Conservation (phyloP, 1,140 invertebrate genomes). For the Zaprionus davidi region DNA sequence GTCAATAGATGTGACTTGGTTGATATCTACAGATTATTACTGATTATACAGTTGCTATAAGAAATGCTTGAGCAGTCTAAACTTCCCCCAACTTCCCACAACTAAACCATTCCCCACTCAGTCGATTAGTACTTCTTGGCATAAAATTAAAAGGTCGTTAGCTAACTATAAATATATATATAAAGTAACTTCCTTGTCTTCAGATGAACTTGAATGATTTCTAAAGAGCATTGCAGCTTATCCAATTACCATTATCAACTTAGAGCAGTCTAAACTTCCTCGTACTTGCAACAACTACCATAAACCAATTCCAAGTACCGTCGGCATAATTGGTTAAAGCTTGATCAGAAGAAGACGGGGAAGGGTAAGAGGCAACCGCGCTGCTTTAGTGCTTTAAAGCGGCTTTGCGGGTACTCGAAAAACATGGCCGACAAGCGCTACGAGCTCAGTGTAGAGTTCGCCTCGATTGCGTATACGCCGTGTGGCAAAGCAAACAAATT, state of each 20-base stretch:
- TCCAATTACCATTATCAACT: background rate
- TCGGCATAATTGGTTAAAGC: constrained; percentile 17
- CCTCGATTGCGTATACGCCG: constrained; percentile 70
- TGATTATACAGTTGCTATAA: too few species aligned
- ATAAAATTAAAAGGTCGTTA: too few species aligned
- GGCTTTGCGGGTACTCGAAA: constrained; percentile 71
- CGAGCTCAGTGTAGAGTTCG: background rate
- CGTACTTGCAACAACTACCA: background rate
- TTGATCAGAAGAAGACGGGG: background rate
- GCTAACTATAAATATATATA: too few species aligned
- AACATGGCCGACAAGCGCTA: constrained; percentile 63
- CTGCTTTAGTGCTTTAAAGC: constrained; percentile 60
- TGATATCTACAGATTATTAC: accelerated
- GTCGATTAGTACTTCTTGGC: too few species aligned
- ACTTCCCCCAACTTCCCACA: too few species aligned
- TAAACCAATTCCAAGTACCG: background rate
- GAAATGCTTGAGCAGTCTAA: too few species aligned
- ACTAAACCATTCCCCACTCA: too few species aligned
- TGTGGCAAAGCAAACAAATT: constrained; percentile 74
- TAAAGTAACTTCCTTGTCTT: too few species aligned
- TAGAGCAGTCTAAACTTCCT: background rate
- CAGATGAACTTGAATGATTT: too few species aligned
- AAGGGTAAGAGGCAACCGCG: background rate
- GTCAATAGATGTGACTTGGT: too few species aligned
- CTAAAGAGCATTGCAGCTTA: too few species aligned